phyloP scores from a whole-genome alignment of 2,888 invertebrate genomes.

The Phaonia tiefii region DNA sequence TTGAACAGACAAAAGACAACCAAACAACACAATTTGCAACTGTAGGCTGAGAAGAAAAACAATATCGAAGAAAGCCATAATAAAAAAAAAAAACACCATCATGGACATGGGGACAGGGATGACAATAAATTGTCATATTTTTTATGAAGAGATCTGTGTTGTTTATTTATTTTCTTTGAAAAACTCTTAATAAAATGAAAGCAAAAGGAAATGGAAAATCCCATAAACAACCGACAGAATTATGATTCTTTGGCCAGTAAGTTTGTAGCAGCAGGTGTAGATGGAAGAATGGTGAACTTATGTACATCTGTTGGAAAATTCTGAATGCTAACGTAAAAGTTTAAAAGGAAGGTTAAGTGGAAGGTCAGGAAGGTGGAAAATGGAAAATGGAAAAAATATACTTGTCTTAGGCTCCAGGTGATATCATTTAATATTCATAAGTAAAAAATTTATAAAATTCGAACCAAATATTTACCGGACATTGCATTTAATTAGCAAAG shows the following conservation, averaged over 20 bases:
- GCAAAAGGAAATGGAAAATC: background rate
- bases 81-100: too few species aligned
- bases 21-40: background rate
- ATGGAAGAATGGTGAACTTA: background rate
- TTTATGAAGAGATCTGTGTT: conserved; percentile 26
- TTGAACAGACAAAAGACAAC: background rate
- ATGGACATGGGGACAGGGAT: background rate
- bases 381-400: too few species aligned
- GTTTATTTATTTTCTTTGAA: conserved; percentile 44
- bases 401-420: too few species aligned
- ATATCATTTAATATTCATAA: too few species aligned
- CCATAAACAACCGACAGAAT: too few species aligned
- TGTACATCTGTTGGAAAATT: background rate
- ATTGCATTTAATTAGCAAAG: too few species aligned
- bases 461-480: too few species aligned
- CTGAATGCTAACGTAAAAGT: background rate
- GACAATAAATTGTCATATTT: conserved; percentile 51
- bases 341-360: background rate
- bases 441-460: too few species aligned
- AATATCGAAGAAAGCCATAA: conserved; percentile 14
- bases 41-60: background rate
- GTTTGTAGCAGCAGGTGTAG: conserved; percentile 1
- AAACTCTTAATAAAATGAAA: background rate
- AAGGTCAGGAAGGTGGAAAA: too few species aligned
- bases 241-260: background rate